Evolutionary conservation across 2,113 vertebrate species (phyloP), one percentile per base, ranked within the genome.

Genomic region (Cyphomyrus discorhynchus): DNA sequence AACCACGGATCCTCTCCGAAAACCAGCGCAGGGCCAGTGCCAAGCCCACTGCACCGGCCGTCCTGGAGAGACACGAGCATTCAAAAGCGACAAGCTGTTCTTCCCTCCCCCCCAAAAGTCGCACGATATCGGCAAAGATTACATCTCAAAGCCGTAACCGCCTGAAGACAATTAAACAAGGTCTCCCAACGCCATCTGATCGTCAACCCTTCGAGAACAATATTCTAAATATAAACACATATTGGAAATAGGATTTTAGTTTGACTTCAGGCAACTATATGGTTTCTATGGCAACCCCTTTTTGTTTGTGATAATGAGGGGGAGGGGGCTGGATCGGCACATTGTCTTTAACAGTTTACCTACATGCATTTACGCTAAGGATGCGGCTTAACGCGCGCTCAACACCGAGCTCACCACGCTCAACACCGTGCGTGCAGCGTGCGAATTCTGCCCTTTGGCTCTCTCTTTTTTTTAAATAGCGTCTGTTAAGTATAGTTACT

Each of bases 161-260:
- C 91, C 92, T 90, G 88, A 90, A 90, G 92, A 92, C 90, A 91
- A 93, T 93, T 91, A 92, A 90, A 91, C 90, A 46, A 90, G 92
- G 91, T 92, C 90, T 93, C 90, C 88, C 66, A 92, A 86, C 92
- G 90, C 91, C 89, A 90, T 91, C 91, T 90, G 91, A 91, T 91
- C 88, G 52, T 21, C 91, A 87, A 91, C 89, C 89, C 92, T 89
- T 91, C 42, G 82, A 92, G 62, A 91, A 92, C 89, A 88, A 91
- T 90, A 45, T 91, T 92, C 93, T 93, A 94, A 93, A 93, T 92
- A 93, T 94, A 94, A 89, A 91, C 88, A 88, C 91, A 92, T 93
- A 90, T 91, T 91, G 89, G 89, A 93, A 91, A 92, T 92, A 88
- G 92, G 90, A 92, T 93, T 93, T 93, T 91, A 91, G 92, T 94